Evolutionary conservation across 2,888 invertebrate genomes (phyloP).

Genomic region (Leptinotarsa haldemani): DNA sequence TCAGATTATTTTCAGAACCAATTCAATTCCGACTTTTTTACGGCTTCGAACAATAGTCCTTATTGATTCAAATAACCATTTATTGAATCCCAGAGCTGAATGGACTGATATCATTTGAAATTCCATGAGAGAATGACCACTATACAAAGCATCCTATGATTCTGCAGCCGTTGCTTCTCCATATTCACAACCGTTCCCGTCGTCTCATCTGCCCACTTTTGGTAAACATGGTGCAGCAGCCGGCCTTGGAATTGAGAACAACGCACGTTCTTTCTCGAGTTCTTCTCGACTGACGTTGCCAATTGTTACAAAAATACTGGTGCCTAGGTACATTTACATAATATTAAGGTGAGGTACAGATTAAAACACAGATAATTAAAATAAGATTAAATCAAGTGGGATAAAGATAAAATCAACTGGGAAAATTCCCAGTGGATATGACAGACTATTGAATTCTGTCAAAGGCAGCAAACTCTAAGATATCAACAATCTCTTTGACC

Average conservation of each 20-base stretch:
- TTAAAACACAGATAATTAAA: no score
- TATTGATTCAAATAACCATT: not conserved
- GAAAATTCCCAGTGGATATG: no score
- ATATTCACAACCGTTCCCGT: slow-evolving; percentile 19
- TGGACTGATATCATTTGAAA: slow-evolving; percentile 1
- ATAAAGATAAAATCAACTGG: no score
- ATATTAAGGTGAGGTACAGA: no score
- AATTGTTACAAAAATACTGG: not conserved
- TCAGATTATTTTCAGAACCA: not conserved
- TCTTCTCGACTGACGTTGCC: slow-evolving; percentile 18
- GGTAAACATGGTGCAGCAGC: slow-evolving; percentile 50
- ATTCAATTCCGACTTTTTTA: not conserved
- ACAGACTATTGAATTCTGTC: no score
- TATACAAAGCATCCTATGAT: not conserved
- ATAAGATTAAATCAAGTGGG: no score
- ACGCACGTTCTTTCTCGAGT: slow-evolving; percentile 45
- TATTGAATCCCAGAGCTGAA: slow-evolving; percentile 6
- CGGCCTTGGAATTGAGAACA: slow-evolving; percentile 53
- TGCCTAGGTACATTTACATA: not conserved
- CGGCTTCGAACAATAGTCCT: not conserved
- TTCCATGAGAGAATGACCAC: not conserved
- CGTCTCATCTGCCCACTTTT: slow-evolving; percentile 43
- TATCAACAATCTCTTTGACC: no score
- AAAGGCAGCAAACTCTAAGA: no score
- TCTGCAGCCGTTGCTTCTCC: slow-evolving; percentile 2